A percentile compares a stretch with the other conserved stretches of the same genome.
Evolutionary conservation across 2,888 invertebrate genomes (phyloP).

Genomic region (Platycheirus albimanus): DNA sequence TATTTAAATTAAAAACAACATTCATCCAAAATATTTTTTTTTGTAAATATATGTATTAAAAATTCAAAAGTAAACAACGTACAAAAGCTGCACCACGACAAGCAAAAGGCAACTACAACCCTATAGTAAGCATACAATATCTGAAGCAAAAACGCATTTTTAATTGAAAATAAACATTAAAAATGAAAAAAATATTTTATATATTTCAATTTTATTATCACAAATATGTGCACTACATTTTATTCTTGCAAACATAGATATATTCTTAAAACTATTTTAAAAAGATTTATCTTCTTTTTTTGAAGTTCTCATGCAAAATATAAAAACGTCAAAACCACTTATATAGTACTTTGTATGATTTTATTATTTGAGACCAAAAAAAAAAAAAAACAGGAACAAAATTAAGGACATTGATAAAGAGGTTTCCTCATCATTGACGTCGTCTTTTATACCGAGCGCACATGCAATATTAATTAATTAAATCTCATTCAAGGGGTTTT

Average conservation of each 20-base stretch:
- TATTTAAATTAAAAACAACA: constrained; percentile 10
- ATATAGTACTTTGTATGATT: not conserved
- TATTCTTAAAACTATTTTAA: not conserved
- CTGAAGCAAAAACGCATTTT: constrained; percentile 31
- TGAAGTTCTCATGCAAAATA: not conserved
- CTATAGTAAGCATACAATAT: too few species aligned
- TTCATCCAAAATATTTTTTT: not conserved
- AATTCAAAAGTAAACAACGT: constrained; percentile 20
- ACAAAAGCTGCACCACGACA: constrained; percentile 46
- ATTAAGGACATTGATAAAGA: constrained; percentile 16
- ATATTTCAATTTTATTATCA: too few species aligned
- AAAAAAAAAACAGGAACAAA: not conserved
- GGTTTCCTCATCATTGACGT: not conserved
- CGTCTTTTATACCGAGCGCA: constrained; percentile 5
- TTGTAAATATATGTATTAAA: not conserved
- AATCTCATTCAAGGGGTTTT: constrained; percentile 60
- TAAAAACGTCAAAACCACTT: not conserved
- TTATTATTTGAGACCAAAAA: not conserved
- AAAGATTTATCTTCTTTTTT: not conserved
- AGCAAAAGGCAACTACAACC: not conserved
- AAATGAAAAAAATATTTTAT: too few species aligned
- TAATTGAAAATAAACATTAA: not conserved
- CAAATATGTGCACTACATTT: too few species aligned
- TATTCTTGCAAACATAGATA: not conserved
- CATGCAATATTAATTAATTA: constrained; percentile 67